Conservation (phyloP, 2,113 vertebrate species). For the Psittacula cyanocephala region DNA sequence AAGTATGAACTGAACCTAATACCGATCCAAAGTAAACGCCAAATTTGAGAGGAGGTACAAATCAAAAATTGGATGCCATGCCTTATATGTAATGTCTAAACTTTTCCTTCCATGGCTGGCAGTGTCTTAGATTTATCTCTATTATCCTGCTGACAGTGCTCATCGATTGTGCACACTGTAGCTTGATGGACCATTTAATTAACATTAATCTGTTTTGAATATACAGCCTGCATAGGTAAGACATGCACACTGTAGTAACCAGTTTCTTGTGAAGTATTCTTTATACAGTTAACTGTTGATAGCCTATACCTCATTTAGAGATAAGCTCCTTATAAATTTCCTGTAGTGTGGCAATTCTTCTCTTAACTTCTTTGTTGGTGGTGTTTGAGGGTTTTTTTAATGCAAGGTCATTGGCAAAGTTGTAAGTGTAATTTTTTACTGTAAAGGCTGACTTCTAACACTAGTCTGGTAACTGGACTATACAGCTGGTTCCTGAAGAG, state of each 20-base stretch:
- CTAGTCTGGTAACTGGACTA: background rate
- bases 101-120: background rate
- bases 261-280: background rate
- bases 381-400: background rate
- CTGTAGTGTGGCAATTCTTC: background rate
- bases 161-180: slow-evolving; percentile 39
- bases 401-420: background rate
- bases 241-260: background rate
- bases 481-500: slow-evolving; percentile 60
- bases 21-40: background rate
- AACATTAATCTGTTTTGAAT: slow-evolving; percentile 66
- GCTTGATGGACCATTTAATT: slow-evolving; percentile 66
- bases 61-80: background rate
- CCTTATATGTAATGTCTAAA: background rate
- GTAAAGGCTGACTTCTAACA: background rate
- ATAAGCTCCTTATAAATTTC: background rate
- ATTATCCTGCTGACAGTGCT: slow-evolving; percentile 48
- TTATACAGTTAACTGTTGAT: slow-evolving; percentile 18
- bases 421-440: background rate
- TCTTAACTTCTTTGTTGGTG: background rate
- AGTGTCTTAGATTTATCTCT: slow-evolving; percentile 59
- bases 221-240: slow-evolving; percentile 37
- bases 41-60: background rate
- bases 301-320: slow-evolving; percentile 6
- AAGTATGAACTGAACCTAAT: background rate